Evolutionary conservation across 2,888 invertebrate genomes (phyloP), one percentile per base, ranked within the genome.

Genomic region (Proisotoma minuta): DNA sequence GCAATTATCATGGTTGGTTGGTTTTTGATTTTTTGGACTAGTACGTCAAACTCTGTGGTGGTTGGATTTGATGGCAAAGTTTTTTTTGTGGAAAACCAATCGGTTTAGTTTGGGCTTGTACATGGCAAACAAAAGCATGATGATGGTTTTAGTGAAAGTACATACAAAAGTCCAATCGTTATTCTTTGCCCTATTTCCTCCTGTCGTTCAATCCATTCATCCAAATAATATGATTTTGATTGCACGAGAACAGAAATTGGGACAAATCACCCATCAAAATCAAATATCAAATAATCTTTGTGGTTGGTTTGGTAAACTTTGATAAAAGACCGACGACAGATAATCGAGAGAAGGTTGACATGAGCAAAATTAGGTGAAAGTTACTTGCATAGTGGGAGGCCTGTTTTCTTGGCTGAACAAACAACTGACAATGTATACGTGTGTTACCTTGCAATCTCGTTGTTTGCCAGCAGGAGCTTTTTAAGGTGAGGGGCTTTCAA

Each of bases 381-480:
- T n/a, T n/a, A n/a, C n/a, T n/a, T n/a, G n/a, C n/a, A n/a, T n/a
- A n/a, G n/a, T n/a, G n/a, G n/a, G n/a, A n/a, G n/a, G n/a, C n/a
- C n/a, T n/a, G n/a, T n/a, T n/a, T n/a, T n/a, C n/a, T n/a, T n/a
- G n/a, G n/a, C n/a, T n/a, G n/a, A n/a, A 43, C 18, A 43, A 43
- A 18, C 20, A 43, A 43, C 18, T 43, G 43, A 43, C 8, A 34
- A 43, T 18, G 43, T 43, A 15, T 43, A 43, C 43, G 43, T 43
- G 43, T 43, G 18, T 39, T 66, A 54, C 51, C 81, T 81, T 73
- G 83, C 81, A 43, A 87, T 81, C 69, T 86, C 89, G 78, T 92
- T 91, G 76, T 91, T 90, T 75, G 89, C 90, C 63, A 92, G 81
- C 79, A 88, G 90, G 49, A 91, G 78, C 75, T 91, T 87, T 77